Evolutionary conservation across 2,888 invertebrate genomes (phyloP).

Genomic region (Thera obeliscata): DNA sequence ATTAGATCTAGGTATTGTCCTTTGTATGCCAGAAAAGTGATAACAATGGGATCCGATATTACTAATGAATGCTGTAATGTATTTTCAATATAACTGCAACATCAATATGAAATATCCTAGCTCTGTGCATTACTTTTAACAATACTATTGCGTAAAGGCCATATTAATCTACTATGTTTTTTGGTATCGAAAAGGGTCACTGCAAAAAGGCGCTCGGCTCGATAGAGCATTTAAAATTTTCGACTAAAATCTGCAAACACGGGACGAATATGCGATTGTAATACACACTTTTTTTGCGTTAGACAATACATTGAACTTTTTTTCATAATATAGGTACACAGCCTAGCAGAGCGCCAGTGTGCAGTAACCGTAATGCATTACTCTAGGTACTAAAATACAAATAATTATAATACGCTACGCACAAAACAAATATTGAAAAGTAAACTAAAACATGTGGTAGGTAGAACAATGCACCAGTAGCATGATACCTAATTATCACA

Average conservation of each 20-base stretch:
- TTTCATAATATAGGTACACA: no score
- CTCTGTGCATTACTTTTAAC: constrained; percentile 65
- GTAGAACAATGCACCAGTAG: constrained; percentile 64
- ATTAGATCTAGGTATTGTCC: constrained; percentile 86
- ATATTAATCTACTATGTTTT: constrained; percentile 63
- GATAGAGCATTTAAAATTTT: no score
- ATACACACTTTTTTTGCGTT: no score
- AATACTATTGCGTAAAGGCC: constrained; percentile 67
- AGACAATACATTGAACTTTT: no score
- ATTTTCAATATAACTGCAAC: constrained; percentile 70
- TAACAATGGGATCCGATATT: constrained; percentile 68
- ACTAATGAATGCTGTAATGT: constrained; percentile 52
- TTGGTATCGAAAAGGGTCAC: constrained; percentile 55
- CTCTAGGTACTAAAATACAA: constrained; percentile 42
- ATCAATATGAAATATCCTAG: constrained; percentile 59
- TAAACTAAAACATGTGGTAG: constrained; percentile 39
- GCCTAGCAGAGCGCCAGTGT: no score
- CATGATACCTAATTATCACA: constrained; percentile 77
- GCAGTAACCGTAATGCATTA: constrained; percentile 47
- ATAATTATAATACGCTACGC: constrained; percentile 43
- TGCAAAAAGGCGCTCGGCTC: no score
- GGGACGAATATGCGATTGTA: no score
- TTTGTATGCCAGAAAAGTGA: constrained; percentile 82
- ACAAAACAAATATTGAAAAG: constrained; percentile 41
- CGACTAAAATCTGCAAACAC: no score